Evolutionary conservation across 2,888 invertebrate genomes (phyloP), one percentile per base, ranked within the genome.

Genomic region (Drosophila monieri): DNA sequence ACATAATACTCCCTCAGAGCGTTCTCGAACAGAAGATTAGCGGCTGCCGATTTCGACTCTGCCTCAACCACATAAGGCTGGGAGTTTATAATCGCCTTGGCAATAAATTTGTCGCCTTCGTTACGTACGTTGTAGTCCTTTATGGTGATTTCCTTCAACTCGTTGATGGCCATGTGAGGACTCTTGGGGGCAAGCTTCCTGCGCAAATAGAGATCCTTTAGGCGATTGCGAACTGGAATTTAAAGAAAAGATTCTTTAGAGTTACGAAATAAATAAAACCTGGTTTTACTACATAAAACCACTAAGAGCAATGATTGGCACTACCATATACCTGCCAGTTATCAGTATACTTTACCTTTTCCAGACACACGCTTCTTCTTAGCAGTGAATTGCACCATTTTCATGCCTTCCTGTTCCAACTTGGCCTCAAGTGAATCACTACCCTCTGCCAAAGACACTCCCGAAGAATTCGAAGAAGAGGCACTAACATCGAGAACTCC

Each of bases 101-200:
- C 43, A 10, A 18, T 2, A 6, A 10, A 21, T 43, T 21, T 21
- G 1, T 10, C 0, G 3, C 43, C 43, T 12, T 21, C 21, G 12
- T 12, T 21, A 3, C 43, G 18, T 1, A 43, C 43, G 9, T 4
- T 21, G 18, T 18, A 43, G 21, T 43, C 10, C 43, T 6, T 43
- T 12, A 43, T 43, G 21, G 6, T 12, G 5, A 43, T 21, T 4
- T 21, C 43, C 21, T 43, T 43, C 43, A 43, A 12, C 43, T 43
- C 43, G 5, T 43, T 43, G 18, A 43, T 43, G 43, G 43, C 43
- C 43, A 12, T 43, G 10, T 43, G 12, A 10, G 43, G 43, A 21
- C 43, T 43, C 12, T 43, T 43, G 12, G 43, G 43, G 18, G 6
- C 3, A 10, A 43, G 10, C 12, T 43, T 43, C 10, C 21, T 9